Percentiles rank a stretch among this genome's conserved stretches.
phyloP scores from a whole-genome alignment of 2,113 vertebrate species.

The Campylorhamphus procurvoides region DNA sequence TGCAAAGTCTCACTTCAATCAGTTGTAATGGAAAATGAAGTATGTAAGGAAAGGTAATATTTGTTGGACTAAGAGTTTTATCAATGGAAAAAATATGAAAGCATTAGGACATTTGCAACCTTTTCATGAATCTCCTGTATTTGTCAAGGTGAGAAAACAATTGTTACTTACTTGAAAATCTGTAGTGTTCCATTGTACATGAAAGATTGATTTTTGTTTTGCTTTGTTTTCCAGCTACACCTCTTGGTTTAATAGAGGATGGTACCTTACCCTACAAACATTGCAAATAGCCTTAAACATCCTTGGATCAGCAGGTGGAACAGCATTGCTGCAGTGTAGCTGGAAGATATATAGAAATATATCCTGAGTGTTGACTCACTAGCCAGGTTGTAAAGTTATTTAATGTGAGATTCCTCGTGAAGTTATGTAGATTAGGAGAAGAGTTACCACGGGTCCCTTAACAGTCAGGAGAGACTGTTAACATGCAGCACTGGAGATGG shows the following conservation, averaged over 20 bases:
- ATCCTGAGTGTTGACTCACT: not conserved
- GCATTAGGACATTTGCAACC: not conserved
- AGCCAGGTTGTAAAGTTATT: not conserved
- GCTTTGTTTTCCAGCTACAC: not conserved
- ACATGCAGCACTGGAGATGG: not conserved
- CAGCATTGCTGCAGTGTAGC: not conserved
- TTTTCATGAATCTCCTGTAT: not conserved
- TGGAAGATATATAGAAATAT: not conserved
- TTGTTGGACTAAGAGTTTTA: not conserved
- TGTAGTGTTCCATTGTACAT: not conserved
- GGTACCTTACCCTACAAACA: not conserved
- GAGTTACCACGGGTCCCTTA: not conserved
- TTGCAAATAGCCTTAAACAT: not conserved
- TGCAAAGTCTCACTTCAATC: not conserved
- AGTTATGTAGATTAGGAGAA: not conserved
- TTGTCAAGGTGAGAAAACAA: not conserved
- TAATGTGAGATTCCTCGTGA: not conserved
- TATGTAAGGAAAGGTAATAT: not conserved
- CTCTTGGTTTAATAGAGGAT: not conserved
- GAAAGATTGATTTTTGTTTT: not conserved
- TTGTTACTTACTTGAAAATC: not conserved
- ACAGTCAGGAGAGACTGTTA: not conserved
- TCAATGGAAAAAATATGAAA: not conserved
- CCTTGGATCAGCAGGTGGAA: not conserved
- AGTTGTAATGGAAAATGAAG: not conserved